A percentile compares a stretch with the other conserved stretches of the same genome.
phyloP scores from a whole-genome alignment of 2,113 vertebrate genomes.

The Corydoras sp. region DNA sequence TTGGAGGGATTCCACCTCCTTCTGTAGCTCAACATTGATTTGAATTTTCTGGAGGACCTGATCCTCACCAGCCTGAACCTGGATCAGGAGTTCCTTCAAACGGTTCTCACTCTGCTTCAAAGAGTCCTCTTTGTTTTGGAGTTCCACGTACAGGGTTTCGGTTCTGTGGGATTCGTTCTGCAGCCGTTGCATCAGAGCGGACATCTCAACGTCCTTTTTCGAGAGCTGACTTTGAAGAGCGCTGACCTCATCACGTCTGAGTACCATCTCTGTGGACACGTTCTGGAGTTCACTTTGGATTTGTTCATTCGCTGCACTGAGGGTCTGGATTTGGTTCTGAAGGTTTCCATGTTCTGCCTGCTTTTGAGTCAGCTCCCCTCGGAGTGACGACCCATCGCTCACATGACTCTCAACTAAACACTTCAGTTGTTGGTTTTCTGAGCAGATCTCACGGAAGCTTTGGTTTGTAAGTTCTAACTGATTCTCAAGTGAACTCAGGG shows the following conservation, averaged over 20 bases:
- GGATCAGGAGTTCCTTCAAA: slow-evolving; percentile 62
- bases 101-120: slow-evolving; percentile 61
- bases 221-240: slow-evolving; percentile 56
- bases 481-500: slow-evolving; percentile 53
- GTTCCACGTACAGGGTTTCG: slow-evolving; percentile 51
- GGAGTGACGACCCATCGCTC: slow-evolving; percentile 55
- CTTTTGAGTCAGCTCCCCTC: no score
- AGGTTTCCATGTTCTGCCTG: slow-evolving; percentile 53
- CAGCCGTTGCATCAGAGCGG: slow-evolving; percentile 60
- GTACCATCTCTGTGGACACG: slow-evolving; percentile 38
- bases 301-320: slow-evolving; percentile 60
- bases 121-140: slow-evolving; percentile 59
- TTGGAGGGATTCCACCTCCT: slow-evolving; percentile 53
- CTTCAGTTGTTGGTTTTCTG: slow-evolving; percentile 55
- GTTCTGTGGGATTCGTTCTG: slow-evolving; percentile 50
- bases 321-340: slow-evolving; percentile 46
- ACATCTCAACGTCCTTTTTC: slow-evolving; percentile 52
- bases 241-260: slow-evolving; percentile 57
- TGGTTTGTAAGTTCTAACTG: slow-evolving; percentile 60
- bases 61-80: slow-evolving; percentile 52
- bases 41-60: slow-evolving; percentile 52
- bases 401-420: slow-evolving; percentile 48
- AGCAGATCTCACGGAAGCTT: slow-evolving; percentile 51
- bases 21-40: slow-evolving; percentile 59
- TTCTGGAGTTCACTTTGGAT: no score